Evolutionary conservation across 2,113 vertebrate genomes (phyloP).

Genomic region (Marmota monax): DNA sequence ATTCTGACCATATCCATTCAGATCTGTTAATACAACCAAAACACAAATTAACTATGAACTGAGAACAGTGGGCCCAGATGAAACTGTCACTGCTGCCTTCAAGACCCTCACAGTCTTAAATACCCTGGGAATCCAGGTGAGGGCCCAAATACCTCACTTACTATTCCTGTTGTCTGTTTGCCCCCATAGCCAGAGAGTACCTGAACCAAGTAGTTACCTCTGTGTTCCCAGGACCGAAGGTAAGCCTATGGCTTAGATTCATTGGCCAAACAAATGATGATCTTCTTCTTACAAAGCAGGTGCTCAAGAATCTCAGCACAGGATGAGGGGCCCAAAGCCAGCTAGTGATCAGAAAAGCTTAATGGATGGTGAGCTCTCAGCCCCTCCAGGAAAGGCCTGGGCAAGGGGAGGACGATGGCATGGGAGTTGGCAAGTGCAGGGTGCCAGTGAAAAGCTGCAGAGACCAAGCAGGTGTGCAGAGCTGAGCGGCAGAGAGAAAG

Average conservation of each 20-base stretch:
- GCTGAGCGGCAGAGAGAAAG: not conserved
- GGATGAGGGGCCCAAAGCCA: not conserved
- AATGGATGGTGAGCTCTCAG: not conserved
- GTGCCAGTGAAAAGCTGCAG: not conserved
- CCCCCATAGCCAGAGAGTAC: not conserved
- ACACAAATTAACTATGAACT: not conserved
- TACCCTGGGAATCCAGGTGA: not conserved
- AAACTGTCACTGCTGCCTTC: not conserved
- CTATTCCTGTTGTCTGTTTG: not conserved
- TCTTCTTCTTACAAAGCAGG: constrained; percentile 7
- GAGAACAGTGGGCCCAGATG: not conserved
- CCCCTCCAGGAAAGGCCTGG: not conserved
- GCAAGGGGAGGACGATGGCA: not conserved
- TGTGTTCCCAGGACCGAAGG: not conserved
- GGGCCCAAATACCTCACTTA: not conserved
- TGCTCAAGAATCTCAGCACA: not conserved
- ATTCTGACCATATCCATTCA: not conserved
- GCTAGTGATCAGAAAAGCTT: not conserved
- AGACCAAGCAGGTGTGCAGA: not conserved
- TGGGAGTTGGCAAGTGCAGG: not conserved
- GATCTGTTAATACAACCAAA: not conserved
- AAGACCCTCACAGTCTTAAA: not conserved
- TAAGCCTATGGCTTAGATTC: not conserved
- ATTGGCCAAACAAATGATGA: not conserved
- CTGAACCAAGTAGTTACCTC: not conserved